Percentiles rank a stretch among this genome's conserved stretches.
phyloP scores from a whole-genome alignment of 2,113 vertebrate genomes.

The Psilopsiagon aymara region DNA sequence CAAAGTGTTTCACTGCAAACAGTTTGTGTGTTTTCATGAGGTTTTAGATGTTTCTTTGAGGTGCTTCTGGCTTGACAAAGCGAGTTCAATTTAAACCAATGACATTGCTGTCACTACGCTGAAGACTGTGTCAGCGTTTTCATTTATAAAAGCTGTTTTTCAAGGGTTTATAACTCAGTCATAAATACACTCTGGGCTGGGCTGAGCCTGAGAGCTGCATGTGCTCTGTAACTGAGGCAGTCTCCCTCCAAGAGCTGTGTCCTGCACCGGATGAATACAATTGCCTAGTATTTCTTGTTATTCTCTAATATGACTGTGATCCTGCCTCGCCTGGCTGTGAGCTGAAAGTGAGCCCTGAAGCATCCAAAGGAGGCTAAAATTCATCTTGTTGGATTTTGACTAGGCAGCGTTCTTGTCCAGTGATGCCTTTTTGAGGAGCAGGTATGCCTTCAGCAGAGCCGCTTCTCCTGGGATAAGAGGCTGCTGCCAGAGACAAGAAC shows the following conservation, averaged over 20 bases:
- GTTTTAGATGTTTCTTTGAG: not conserved
- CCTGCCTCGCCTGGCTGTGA: not conserved
- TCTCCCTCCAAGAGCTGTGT: not conserved
- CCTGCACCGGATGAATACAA: not conserved
- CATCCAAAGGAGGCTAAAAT: not conserved
- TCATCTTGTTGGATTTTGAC: not conserved
- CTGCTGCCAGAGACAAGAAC: not conserved
- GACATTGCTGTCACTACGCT: conserved; percentile 2
- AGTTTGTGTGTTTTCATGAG: not conserved
- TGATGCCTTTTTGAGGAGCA: not conserved
- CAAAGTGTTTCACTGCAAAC: not conserved
- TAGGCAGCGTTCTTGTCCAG: not conserved
- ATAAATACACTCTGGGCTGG: not conserved
- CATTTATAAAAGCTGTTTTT: not conserved
- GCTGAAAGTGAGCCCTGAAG: not conserved
- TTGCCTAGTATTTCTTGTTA: not conserved
- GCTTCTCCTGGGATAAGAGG: not conserved
- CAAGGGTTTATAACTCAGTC: conserved; percentile 2
- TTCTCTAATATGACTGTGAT: not conserved
- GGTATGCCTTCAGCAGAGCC: not conserved
- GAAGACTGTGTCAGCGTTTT: conserved; percentile 24
- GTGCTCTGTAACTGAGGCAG: not conserved
- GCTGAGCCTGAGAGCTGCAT: not conserved
- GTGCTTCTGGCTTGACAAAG: conserved; percentile 20
- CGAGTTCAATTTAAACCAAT: not conserved